phyloP scores from a whole-genome alignment of 2,797 vertebrate genomes.

The Merluccius polli region DNA sequence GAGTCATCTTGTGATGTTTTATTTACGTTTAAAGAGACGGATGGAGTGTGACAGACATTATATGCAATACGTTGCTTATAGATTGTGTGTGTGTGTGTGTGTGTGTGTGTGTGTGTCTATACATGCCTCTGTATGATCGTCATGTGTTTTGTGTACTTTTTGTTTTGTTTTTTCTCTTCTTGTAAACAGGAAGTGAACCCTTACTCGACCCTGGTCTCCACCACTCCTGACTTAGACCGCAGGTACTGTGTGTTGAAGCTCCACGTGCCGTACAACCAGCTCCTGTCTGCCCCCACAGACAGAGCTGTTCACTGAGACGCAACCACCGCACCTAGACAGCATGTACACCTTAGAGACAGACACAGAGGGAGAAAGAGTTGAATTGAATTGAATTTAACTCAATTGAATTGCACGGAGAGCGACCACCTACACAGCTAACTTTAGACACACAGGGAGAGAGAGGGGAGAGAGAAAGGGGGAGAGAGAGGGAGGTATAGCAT shows the following conservation, averaged over 20 bases:
- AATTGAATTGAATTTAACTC: no score
- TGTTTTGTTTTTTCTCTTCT: not conserved
- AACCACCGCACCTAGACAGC: not conserved
- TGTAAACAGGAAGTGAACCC: constrained; percentile 77
- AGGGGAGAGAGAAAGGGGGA: not conserved
- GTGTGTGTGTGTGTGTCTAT: constrained; percentile 19
- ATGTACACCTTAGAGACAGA: not conserved
- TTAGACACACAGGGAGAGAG: not conserved
- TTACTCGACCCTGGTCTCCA: constrained; percentile 73
- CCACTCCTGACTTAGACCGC: constrained; percentile 76
- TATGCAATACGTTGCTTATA: not conserved
- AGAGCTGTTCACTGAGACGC: constrained; percentile 16
- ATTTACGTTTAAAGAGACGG: constrained; percentile 16
- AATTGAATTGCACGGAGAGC: no score
- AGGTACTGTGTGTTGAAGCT: constrained; percentile 78
- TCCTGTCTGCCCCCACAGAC: constrained; percentile 30
- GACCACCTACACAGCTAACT: not conserved
- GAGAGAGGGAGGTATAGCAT: not conserved
- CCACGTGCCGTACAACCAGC: constrained; percentile 59
- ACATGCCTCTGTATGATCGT: constrained; percentile 24
- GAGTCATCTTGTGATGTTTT: not conserved
- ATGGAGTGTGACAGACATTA: constrained; percentile 2
- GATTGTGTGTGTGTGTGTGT: constrained; percentile 20
- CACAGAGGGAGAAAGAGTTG: not conserved
- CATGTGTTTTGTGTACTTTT: constrained; percentile 21